A percentile compares a stretch with the other conserved stretches of the same genome.
Evolutionary conservation across 64 coral and sea anemone genomes (phyloP).

Genomic region (Porites australiensis): DNA sequence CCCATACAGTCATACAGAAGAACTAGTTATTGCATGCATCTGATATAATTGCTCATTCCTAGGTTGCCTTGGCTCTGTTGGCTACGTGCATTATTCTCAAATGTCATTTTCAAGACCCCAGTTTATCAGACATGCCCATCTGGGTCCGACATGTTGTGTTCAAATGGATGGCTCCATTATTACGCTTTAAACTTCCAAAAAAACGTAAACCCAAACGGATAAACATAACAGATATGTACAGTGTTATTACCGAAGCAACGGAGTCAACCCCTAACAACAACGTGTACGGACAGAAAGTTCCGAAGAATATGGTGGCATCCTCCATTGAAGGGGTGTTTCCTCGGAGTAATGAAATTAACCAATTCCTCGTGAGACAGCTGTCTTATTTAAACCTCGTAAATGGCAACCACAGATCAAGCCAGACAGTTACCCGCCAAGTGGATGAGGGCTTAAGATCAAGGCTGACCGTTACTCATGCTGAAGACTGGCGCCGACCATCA

Average conservation of each 20-base stretch:
- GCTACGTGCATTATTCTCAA: conserved; percentile 84
- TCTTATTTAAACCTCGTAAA: conserved; percentile 57
- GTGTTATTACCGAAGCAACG: neutral
- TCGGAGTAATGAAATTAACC: neutral
- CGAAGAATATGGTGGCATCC: neutral
- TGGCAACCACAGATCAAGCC: neutral
- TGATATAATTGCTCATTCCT: neutral
- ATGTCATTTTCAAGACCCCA: conserved; percentile 81
- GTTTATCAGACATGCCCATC: conserved; percentile 69
- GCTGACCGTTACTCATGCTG: neutral
- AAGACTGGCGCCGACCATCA: conserved; percentile 12
- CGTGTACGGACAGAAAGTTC: neutral
- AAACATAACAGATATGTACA: neutral
- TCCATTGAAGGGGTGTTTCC: neutral
- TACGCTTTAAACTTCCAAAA: conserved; percentile 23
- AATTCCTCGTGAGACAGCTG: conserved; percentile 22
- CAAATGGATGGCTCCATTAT: conserved; percentile 61
- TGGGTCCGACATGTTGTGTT: conserved; percentile 83
- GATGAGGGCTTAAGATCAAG: neutral
- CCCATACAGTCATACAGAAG: too few species aligned
- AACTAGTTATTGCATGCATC: too few species aligned
- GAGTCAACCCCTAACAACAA: neutral
- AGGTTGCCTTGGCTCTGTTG: conserved; percentile 82
- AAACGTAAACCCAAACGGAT: conserved; percentile 25
- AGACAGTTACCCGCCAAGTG: neutral